A percentile compares a stretch with the other conserved stretches of the same genome.
Conservation (phyloP, 2,113 vertebrate genomes). For the Rhea pennata region DNA sequence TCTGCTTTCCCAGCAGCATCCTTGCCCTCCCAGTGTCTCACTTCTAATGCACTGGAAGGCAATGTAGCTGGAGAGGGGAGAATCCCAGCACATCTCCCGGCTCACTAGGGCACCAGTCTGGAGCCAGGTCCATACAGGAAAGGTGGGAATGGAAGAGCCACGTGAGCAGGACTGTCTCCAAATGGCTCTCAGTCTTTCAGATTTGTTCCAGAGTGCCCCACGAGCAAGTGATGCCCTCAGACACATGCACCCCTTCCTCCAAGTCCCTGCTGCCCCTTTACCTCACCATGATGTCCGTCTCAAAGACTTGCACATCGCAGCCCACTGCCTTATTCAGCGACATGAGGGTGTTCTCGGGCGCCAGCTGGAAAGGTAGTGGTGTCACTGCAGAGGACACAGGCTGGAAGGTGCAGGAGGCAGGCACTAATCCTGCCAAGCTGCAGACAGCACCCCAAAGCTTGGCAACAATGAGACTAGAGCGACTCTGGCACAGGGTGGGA, state of each 20-base stretch:
- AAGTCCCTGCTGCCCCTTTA: constrained; percentile 48
- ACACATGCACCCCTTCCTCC: not conserved
- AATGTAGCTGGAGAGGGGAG: not conserved
- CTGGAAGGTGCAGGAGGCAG: not conserved
- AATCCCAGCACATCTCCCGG: not conserved
- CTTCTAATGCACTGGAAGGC: not conserved
- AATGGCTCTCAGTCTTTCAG: not conserved
- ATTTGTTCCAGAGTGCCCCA: not conserved
- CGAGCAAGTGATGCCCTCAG: not conserved
- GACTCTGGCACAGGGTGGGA: not conserved
- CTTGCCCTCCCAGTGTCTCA: not conserved
- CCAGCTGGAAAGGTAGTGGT: constrained; percentile 77
- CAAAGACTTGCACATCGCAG: constrained; percentile 85
- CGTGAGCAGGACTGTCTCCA: not conserved
- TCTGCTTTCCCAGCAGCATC: not conserved
- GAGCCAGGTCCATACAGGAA: not conserved
- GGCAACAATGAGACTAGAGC: not conserved
- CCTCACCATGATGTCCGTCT: constrained; percentile 94
- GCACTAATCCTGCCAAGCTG: not conserved
- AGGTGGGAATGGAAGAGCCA: not conserved
- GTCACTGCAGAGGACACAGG: not conserved
- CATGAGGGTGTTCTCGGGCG: constrained; percentile 96
- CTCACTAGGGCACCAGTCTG: not conserved
- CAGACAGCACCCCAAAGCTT: not conserved
- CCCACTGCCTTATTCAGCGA: constrained; percentile 82